Percentiles rank a stretch among this genome's conserved stretches.
These are phyloP conservation scores for Myathropa florea DNA, from an alignment of 2,888 invertebrate genomes.

Conservation along the genomic window DNA sequence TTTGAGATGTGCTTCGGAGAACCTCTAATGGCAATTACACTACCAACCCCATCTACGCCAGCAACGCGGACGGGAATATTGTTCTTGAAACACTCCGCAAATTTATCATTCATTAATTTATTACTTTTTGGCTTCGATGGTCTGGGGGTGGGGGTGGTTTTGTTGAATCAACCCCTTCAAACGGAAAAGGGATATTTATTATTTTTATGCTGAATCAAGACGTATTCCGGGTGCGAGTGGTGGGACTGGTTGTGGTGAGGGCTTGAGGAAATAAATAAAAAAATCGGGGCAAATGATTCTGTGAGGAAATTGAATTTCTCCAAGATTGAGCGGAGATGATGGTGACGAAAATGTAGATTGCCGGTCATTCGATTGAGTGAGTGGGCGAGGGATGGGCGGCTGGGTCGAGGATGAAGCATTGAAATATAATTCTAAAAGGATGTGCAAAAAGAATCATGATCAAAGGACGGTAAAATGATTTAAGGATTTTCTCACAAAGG, in stretches of 20 bases:
- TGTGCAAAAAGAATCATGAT: slow-evolving; percentile 14
- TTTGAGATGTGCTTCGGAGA: background rate
- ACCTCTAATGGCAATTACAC: slow-evolving; percentile 42
- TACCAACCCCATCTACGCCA: background rate
- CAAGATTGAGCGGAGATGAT: background rate
- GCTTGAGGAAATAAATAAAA: background rate
- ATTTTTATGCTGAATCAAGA: slow-evolving; percentile 39
- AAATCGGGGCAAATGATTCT: slow-evolving; percentile 4
- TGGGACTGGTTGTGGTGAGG: background rate
- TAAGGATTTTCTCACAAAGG: slow-evolving; percentile 16
- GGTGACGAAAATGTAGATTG: slow-evolving; percentile 13
- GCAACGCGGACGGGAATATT: slow-evolving; percentile 24
- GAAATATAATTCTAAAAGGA: slow-evolving; percentile 27
- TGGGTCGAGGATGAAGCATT: background rate
- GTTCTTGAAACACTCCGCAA: slow-evolving; percentile 36
- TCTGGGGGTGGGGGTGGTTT: background rate
- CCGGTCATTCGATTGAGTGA: slow-evolving; percentile 20
- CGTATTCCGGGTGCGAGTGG: background rate
- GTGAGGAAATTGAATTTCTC: slow-evolving; percentile 39
- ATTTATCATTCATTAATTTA: slow-evolving; percentile 60
- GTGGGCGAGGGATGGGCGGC: background rate
- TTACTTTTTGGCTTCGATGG: slow-evolving; percentile 34
- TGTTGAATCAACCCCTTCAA: slow-evolving; percentile 4
- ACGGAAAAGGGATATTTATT: slow-evolving; percentile 36
- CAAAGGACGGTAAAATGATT: slow-evolving; percentile 24